phyloP scores from a whole-genome alignment of 2,797 vertebrate genomes.

The Pipistrellus pygmaeus region DNA sequence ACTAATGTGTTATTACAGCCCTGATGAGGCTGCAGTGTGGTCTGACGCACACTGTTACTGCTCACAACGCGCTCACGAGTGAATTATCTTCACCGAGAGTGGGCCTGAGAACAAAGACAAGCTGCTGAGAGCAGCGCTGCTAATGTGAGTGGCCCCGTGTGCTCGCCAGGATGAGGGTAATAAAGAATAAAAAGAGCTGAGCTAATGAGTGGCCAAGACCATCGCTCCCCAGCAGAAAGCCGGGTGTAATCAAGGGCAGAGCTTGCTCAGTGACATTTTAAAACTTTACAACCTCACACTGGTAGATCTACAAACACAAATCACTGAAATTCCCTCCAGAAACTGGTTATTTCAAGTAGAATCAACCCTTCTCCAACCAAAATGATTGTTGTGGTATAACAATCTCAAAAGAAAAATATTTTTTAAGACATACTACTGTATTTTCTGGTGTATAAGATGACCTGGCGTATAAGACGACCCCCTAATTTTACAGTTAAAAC shows the following conservation, averaged over 20 bases:
- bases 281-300: background rate
- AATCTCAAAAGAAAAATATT: constrained; percentile 24
- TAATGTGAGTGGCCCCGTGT: background rate
- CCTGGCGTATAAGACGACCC: no score
- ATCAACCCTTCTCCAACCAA: background rate
- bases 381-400: background rate
- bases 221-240: constrained; percentile 11
- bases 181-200: background rate
- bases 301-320: constrained; percentile 22
- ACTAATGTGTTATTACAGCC: background rate
- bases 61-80: background rate
- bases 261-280: background rate
- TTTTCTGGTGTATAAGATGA: no score
- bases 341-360: constrained; percentile 61
- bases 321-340: constrained; percentile 70
- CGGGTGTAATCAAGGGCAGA: background rate
- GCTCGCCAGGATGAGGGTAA: background rate
- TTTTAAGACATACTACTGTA: background rate
- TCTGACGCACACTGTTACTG: background rate
- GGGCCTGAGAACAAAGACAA: background rate
- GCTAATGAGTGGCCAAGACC: constrained; percentile 7
- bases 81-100: background rate
- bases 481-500: no score
- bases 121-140: background rate
- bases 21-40: background rate